Percentiles rank a stretch among this genome's conserved stretches.
Evolutionary conservation across 2,888 invertebrate species (phyloP).

Genomic region (Schizaphis graminum): DNA sequence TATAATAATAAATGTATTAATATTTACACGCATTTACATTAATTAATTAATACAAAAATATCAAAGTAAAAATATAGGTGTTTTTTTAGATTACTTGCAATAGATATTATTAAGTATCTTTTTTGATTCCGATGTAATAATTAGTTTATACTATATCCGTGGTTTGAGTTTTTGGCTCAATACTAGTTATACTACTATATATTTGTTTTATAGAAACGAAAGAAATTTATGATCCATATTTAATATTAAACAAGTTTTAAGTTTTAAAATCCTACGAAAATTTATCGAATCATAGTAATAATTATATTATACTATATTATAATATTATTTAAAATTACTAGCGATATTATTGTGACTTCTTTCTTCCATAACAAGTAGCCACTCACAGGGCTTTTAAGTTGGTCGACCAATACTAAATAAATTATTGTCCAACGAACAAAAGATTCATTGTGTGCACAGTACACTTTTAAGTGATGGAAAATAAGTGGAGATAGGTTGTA

Average conservation of each 20-base stretch:
- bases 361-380: neutral
- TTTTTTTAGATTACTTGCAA: neutral
- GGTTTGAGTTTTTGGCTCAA: neutral
- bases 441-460: neutral
- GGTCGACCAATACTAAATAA: constrained; percentile 38
- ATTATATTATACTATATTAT: neutral
- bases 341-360: neutral
- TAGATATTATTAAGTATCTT: neutral
- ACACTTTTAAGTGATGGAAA: neutral
- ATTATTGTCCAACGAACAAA: constrained; percentile 24
- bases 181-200: too few relatives aligned
- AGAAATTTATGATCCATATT: neutral
- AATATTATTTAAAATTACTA: neutral
- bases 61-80: neutral
- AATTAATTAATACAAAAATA: neutral
- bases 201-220: neutral
- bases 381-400: neutral
- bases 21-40: accelerated
- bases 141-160: neutral
- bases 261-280: neutral
- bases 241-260: neutral
- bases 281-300: neutral
- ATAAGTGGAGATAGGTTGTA: neutral
- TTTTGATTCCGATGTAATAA: neutral
- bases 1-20: neutral